phyloP scores from a whole-genome alignment of 2,888 invertebrate species.

The Drosophila mayaguana region DNA sequence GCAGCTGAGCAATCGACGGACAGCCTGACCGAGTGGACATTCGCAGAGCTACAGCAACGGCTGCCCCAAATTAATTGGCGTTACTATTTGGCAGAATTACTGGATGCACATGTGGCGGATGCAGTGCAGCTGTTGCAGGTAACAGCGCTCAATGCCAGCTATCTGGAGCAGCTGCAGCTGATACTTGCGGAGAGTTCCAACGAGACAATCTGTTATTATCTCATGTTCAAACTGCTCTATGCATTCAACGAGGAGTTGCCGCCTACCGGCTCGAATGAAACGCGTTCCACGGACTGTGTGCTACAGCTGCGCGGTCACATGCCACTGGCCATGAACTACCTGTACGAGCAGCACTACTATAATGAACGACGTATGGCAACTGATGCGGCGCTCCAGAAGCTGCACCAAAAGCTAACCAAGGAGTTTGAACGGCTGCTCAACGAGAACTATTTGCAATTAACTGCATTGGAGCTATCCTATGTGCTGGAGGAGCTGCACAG shows the following conservation, averaged over 20 bases:
- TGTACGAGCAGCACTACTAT: conserved; percentile 70
- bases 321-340: conserved; percentile 73
- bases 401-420: conserved; percentile 51
- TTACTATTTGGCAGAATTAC: conserved; percentile 57
- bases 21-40: conserved; percentile 40
- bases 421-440: conserved; percentile 54
- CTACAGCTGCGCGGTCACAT: conserved; percentile 69
- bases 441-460: conserved; percentile 63
- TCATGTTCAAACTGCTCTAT: conserved; percentile 78
- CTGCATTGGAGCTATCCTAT: conserved; percentile 50
- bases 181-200: conserved; percentile 60
- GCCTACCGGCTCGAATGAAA: neutral
- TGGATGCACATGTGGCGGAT: conserved; percentile 29
- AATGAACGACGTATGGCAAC: conserved; percentile 43
- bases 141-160: conserved; percentile 48
- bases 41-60: conserved; percentile 50
- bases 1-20: conserved; percentile 2
- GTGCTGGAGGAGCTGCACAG: conserved; percentile 62
- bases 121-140: conserved; percentile 59
- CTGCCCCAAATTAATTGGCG: conserved; percentile 70
- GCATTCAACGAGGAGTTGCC: conserved; percentile 65
- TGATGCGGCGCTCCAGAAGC: conserved; percentile 53
- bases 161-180: conserved; percentile 54
- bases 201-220: conserved; percentile 75
- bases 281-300: conserved; percentile 56